phyloP scores from a whole-genome alignment of 2,888 invertebrate genomes.

The Mellilla xanthometata region DNA sequence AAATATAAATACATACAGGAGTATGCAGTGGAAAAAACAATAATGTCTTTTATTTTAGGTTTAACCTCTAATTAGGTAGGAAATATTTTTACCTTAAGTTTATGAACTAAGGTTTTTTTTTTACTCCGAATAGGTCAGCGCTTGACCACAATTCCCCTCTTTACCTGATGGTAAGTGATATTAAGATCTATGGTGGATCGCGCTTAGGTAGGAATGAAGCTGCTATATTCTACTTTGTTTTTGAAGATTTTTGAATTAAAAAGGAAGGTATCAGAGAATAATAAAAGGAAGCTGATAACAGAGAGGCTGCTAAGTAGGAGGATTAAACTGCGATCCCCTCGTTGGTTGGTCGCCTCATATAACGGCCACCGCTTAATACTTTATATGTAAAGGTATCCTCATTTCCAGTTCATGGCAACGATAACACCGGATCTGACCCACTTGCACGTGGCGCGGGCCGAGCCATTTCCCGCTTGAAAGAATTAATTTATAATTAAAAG shows the following conservation, averaged over 20 bases:
- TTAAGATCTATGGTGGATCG: no score
- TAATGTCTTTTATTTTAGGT: slow-evolving; percentile 60
- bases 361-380: not conserved
- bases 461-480: slow-evolving; percentile 19
- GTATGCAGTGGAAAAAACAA: slow-evolving; percentile 76
- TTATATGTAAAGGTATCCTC: not conserved
- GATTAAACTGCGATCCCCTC: not conserved
- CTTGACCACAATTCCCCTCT: no score
- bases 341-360: slow-evolving; percentile 2
- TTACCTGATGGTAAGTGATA: no score
- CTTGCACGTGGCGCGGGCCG: slow-evolving; percentile 11
- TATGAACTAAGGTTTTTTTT: no score
- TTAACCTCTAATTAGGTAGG: not conserved
- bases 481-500: slow-evolving; percentile 30
- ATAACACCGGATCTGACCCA: slow-evolving; percentile 21
- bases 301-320: not conserved
- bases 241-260: no score
- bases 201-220: no score
- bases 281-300: no score
- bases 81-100: no score
- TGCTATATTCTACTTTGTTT: no score
- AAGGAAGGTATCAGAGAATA: no score
- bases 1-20: slow-evolving; percentile 77
- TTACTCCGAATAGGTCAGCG: no score
- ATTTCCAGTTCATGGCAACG: slow-evolving; percentile 5